Percentiles rank a stretch among this genome's conserved stretches.
phyloP scores from a whole-genome alignment of 2,113 vertebrate species.

The Arizona elegans region DNA sequence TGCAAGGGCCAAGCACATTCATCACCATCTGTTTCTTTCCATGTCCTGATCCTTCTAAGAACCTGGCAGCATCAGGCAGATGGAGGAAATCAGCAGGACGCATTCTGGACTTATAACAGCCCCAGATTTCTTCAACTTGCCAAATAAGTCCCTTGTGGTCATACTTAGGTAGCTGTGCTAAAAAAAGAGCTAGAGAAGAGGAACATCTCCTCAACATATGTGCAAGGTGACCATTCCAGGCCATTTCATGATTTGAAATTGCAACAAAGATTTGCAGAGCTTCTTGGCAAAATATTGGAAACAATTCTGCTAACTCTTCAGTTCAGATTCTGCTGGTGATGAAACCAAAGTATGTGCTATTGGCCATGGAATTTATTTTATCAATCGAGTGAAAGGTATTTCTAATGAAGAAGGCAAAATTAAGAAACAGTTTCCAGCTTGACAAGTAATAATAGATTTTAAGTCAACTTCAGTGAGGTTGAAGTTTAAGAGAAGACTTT shows the following conservation, averaged over 20 bases:
- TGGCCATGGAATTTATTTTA: conserved; percentile 45
- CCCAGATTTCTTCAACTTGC: conserved; percentile 65
- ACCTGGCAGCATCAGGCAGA: conserved; percentile 61
- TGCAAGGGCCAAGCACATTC: conserved; percentile 62
- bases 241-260: neutral
- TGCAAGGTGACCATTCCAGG: conserved; percentile 23
- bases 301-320: conserved; percentile 39
- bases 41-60: conserved; percentile 61
- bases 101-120: conserved; percentile 63
- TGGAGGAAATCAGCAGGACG: conserved; percentile 63
- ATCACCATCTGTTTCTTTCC: conserved; percentile 68
- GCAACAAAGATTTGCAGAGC: conserved; percentile 5
- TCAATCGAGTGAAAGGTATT: conserved; percentile 18
- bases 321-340: neutral
- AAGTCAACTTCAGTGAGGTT: neutral
- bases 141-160: conserved; percentile 60
- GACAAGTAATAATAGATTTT: neutral
- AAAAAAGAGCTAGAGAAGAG: conserved; percentile 56
- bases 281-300: conserved; percentile 16
- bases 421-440: conserved; percentile 20
- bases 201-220: conserved; percentile 51
- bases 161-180: conserved; percentile 51
- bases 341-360: conserved; percentile 41
- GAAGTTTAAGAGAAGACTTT: neutral
- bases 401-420: conserved; percentile 27